A percentile compares a stretch with the other conserved stretches of the same genome.
Evolutionary conservation across 2,888 invertebrate species (phyloP).

Genomic region (Spisula subtruncata): DNA sequence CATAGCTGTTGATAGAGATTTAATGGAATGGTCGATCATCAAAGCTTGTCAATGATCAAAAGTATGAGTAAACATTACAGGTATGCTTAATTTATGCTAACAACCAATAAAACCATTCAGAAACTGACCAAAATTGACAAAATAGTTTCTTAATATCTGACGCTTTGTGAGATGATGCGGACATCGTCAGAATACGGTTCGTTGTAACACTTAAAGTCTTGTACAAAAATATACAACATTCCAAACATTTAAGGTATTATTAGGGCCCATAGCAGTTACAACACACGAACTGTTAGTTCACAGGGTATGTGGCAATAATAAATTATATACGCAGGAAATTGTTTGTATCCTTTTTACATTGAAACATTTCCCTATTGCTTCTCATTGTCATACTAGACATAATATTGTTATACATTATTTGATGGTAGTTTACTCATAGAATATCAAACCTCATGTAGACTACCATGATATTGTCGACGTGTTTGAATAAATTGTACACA

Average conservation of each 20-base stretch:
- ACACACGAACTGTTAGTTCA: too few relatives aligned
- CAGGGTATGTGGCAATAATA: too few relatives aligned
- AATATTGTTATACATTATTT: background rate
- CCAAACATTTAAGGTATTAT: too few relatives aligned
- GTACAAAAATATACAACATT: too few relatives aligned
- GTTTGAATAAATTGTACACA: background rate
- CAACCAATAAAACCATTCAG: background rate
- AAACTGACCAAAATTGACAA: background rate
- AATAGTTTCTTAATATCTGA: background rate
- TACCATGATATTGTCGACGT: background rate
- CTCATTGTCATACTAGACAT: background rate
- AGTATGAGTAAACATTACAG: background rate
- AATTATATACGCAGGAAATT: too few relatives aligned
- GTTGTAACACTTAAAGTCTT: too few relatives aligned
- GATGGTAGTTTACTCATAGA: conserved; percentile 2
- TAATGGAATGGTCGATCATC: background rate
- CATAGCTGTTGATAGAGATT: background rate
- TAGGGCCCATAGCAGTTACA: too few relatives aligned
- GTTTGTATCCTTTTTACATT: background rate
- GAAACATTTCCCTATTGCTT: background rate
- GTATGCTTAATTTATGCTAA: background rate
- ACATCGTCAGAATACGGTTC: too few relatives aligned
- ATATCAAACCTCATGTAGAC: background rate
- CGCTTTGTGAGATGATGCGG: too few relatives aligned
- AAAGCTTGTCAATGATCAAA: background rate